Evolutionary conservation across 2,113 vertebrate genomes (phyloP).

Genomic region (Craseonycteris thonglongyai): DNA sequence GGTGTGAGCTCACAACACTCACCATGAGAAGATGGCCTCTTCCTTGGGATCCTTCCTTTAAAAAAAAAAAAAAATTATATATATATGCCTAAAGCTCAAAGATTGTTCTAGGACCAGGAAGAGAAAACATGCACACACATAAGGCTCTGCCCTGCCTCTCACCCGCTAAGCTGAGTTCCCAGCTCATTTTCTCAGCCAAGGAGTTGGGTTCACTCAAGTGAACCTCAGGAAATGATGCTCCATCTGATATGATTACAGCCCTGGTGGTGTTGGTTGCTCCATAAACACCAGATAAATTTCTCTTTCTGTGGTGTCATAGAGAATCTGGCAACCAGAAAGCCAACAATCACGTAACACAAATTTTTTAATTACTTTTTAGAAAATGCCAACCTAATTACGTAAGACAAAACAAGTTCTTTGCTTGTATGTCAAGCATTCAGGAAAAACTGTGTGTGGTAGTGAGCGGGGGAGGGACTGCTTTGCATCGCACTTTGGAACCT

Average conservation of each 20-base stretch:
- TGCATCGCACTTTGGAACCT: background rate
- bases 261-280: background rate
- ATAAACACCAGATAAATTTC: background rate
- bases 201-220: background rate
- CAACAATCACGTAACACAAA: background rate
- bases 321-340: background rate
- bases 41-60: background rate
- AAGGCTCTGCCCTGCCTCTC: background rate
- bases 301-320: background rate
- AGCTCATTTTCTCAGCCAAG: background rate
- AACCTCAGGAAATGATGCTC: background rate
- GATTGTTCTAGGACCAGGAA: background rate
- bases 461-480: too few relatives aligned
- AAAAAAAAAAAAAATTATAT: too few relatives aligned
- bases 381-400: background rate
- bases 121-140: background rate
- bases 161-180: background rate
- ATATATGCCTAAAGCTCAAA: background rate
- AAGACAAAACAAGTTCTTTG: background rate
- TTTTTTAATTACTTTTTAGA: slow-evolving; percentile 12
- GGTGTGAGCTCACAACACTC: background rate
- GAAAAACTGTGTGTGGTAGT: too few relatives aligned
- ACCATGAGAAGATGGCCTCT: background rate
- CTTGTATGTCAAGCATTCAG: background rate
- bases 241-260: background rate